These are phyloP conservation scores for Myocastor coypus DNA, from an alignment of 2,113 vertebrate genomes.

Conservation along the genomic window DNA sequence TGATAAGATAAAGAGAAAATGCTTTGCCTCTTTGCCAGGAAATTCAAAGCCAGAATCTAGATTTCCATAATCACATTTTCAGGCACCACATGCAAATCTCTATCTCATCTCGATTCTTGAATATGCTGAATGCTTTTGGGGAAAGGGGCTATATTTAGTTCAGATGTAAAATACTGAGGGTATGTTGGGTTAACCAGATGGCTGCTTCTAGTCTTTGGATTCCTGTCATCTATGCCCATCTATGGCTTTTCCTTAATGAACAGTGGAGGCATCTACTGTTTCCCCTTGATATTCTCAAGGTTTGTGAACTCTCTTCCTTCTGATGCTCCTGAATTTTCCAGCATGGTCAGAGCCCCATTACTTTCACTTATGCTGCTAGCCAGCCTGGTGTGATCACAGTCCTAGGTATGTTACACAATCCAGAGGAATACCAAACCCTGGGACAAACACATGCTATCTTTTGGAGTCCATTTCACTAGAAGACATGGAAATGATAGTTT, in stretches of 20 bases:
- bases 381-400: neutral
- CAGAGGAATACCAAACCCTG: neutral
- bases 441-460: neutral
- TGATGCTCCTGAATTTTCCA: neutral
- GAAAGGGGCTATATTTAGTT: conserved; percentile 48
- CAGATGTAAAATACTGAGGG: conserved; percentile 40
- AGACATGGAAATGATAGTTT: neutral
- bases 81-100: neutral
- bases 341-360: neutral
- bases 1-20: neutral
- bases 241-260: neutral
- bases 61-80: neutral
- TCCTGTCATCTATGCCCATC: neutral
- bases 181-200: conserved; percentile 49
- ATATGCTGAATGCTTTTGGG: neutral
- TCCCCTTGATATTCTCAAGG: neutral
- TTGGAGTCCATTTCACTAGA: neutral
- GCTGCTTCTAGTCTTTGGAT: conserved; percentile 23
- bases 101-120: neutral
- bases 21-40: neutral
- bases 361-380: neutral
- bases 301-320: neutral
- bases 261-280: neutral
- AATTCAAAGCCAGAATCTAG: neutral
- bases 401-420: neutral